Percentiles rank a stretch among this genome's conserved stretches.
These are phyloP conservation scores for Melanotaenia parkinsoni DNA, from an alignment of 2,797 vertebrate species.

Conservation along the genomic window DNA sequence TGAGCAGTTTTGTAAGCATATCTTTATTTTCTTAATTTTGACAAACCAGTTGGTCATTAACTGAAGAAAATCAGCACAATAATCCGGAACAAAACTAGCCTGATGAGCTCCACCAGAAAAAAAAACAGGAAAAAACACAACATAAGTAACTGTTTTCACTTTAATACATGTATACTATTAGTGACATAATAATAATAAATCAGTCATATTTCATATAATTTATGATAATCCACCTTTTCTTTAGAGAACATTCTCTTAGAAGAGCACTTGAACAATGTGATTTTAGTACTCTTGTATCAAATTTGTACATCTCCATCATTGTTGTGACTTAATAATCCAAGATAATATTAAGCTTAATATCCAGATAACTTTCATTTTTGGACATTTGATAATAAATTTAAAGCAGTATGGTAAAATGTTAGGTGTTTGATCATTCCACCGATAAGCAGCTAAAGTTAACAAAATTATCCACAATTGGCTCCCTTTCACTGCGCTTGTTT, in stretches of 20 bases:
- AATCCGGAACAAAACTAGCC: not conserved
- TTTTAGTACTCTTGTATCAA: not conserved
- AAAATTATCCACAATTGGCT: not conserved
- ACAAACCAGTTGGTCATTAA: not conserved
- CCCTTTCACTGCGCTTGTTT: slow-evolving; percentile 37
- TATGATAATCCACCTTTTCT: not conserved
- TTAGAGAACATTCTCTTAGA: not conserved
- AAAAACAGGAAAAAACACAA: no score
- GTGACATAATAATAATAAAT: not conserved
- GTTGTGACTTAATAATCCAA: no score
- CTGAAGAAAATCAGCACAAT: not conserved
- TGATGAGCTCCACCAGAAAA: not conserved
- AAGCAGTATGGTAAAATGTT: slow-evolving; percentile 1
- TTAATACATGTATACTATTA: not conserved
- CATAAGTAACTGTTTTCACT: not conserved
- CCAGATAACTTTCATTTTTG: no score
- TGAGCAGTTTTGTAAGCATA: no score
- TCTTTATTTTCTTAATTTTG: not conserved
- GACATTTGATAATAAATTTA: not conserved
- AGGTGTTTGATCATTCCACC: not conserved
- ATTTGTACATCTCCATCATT: not conserved
- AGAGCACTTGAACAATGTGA: not conserved
- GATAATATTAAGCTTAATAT: not conserved
- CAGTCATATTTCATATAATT: not conserved
- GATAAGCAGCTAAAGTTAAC: not conserved